A percentile compares a stretch with the other conserved stretches of the same genome.
Conservation (phyloP, 2,888 invertebrate species). For the Cyaniris semiargus region DNA sequence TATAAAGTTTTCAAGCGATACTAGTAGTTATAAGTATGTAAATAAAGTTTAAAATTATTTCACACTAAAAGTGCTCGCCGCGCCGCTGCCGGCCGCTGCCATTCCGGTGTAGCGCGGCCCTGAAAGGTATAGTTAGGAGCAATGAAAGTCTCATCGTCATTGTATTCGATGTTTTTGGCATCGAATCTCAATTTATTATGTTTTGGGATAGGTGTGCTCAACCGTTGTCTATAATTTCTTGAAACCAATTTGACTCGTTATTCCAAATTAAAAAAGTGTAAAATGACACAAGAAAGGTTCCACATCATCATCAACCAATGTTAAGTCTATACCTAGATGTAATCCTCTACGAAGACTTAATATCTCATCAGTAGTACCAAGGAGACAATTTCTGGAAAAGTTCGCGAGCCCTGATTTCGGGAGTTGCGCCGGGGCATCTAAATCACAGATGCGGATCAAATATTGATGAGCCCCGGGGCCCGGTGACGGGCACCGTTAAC, state of each 20-base stretch:
- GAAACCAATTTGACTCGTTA: too few species aligned
- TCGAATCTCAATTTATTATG: conserved; percentile 2
- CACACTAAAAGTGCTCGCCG: too few species aligned
- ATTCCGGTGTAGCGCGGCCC: too few species aligned
- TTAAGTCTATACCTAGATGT: too few species aligned
- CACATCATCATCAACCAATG: too few species aligned
- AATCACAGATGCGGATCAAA: conserved; percentile 62
- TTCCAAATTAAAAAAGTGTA: too few species aligned
- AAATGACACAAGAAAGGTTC: too few species aligned
- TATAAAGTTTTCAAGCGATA: too few species aligned
- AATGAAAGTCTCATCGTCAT: background rate
- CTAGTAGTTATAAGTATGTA: too few species aligned
- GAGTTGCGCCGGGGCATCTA: conserved; percentile 50
- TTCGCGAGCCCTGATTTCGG: conserved; percentile 15
- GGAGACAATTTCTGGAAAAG: background rate
- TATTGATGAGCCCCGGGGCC: conserved; percentile 65
- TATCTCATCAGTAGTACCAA: background rate
- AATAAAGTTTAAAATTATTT: too few species aligned
- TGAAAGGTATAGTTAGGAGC: background rate
- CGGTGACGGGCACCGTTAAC: conserved; percentile 49
- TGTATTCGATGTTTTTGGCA: conserved; percentile 4
- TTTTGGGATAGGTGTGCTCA: background rate
- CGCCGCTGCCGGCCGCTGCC: too few species aligned
- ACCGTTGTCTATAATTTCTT: background rate
- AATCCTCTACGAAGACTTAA: too few species aligned